Base-by-base conservation (phyloP, 2,113 vertebrate genomes). In the Trichechus manatus region DNA sequence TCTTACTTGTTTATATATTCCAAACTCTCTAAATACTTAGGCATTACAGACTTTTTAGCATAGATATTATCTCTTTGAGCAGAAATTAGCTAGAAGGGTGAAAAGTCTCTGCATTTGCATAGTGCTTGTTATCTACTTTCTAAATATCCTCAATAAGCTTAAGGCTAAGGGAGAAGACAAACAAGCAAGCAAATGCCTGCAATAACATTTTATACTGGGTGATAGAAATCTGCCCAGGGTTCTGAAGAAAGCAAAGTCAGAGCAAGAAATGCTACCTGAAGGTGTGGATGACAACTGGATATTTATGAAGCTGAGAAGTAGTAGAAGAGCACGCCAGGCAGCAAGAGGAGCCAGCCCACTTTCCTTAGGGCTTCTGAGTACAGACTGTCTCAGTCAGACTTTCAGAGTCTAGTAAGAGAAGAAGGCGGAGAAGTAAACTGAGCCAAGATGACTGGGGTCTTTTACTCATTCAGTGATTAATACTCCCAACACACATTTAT, bases 61-160 rank as follows among this genome's bases (percentile, higher is more conserved):
- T 93, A 91, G 87, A 75, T 97, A 89, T 96, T 97, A 96, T 95
- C 95, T 95, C 75, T 92, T 87, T 29, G 36, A 97, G 77, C 83
- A 97, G 93, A 94, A 84, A 93, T 88, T 94, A 81, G 75, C 93
- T 92, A 42, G 29, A 92, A 92, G 92, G 96, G 80, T 94, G 83
- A 95, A 97, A 80, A 36, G n/a, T 78, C 11, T 96, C 66, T 91
- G 77, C 44, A 75, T 86, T 63, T 77, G 68, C 47, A 61, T 75
- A 27, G 42, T 27, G 17, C 89, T 96, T 84, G 44, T 59, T 96
- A 96, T 94, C 97, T 95, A 22, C 44, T 87, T 90, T 87, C 33
- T 86, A 31, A 86, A 74, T 70, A 83, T 59, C 27, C 44, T 90
- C 68, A 27, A 4, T 53, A 75, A 95, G 87, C 63, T 94, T 79